These are phyloP conservation scores for Diplosoma virens DNA, from an alignment of 23 tunicate species.

Conservation along the genomic window DNA sequence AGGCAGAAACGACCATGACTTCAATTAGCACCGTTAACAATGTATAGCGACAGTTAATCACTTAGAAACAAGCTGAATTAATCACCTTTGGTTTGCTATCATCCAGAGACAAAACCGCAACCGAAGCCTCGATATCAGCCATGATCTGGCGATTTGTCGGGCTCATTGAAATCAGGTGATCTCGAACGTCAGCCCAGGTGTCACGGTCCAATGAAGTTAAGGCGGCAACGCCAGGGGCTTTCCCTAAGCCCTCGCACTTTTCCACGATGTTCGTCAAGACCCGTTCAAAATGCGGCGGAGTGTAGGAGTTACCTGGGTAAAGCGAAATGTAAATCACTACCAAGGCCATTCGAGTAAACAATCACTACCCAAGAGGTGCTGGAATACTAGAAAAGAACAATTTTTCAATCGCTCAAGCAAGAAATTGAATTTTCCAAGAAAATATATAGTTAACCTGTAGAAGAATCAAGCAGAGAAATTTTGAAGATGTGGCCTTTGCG, in stretches of 20 bases:
- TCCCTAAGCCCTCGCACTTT: background rate
- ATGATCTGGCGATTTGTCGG: constrained; percentile 21
- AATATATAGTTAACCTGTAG: constrained; percentile 20
- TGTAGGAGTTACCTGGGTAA: constrained; percentile 46
- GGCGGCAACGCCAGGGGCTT: constrained; percentile 45
- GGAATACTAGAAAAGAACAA: too few species aligned
- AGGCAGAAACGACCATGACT: too few species aligned
- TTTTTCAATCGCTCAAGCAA: too few species aligned
- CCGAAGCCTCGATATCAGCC: constrained; percentile 39
- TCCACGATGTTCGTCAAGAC: constrained; percentile 21
- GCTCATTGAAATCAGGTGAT: constrained; percentile 31
- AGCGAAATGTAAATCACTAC: too few species aligned
- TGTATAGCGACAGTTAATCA: background rate
- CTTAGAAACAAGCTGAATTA: background rate
- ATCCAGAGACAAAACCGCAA: constrained; percentile 41
- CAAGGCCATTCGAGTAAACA: background rate
- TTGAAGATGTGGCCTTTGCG: constrained; percentile 42
- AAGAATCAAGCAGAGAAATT: constrained; percentile 16
- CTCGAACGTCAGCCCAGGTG: constrained; percentile 50
- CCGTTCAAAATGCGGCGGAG: constrained; percentile 51
- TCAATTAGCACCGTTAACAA: too few species aligned
- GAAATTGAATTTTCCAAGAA: too few species aligned
- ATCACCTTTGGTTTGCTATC: constrained; percentile 28
- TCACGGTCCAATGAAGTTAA: constrained; percentile 65
- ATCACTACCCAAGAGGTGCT: background rate